Evolutionary conservation across 2,797 vertebrate species (phyloP).

Genomic region (Phoebastria nigripes): DNA sequence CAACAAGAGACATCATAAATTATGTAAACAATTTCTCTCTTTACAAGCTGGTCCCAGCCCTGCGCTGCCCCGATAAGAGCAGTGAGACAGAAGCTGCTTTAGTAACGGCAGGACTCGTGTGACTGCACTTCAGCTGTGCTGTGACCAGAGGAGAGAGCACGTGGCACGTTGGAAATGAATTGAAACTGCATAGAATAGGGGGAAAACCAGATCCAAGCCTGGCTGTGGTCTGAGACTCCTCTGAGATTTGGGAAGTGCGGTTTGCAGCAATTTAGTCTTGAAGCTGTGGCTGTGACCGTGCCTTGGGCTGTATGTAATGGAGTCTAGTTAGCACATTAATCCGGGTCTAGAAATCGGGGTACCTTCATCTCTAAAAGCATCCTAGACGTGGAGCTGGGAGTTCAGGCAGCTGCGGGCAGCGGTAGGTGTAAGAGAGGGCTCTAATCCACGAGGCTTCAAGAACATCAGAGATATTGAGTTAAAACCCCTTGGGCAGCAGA

Average conservation of each 20-base stretch:
- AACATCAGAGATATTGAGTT: neutral
- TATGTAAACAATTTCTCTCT: neutral
- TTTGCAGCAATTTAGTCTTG: neutral
- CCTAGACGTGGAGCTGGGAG: accelerated
- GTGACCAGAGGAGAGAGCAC: neutral
- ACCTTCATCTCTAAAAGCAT: neutral
- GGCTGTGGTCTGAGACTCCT: neutral
- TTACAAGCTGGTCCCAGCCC: neutral
- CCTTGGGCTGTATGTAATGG: accelerated
- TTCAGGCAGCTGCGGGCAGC: neutral
- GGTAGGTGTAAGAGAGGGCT: neutral
- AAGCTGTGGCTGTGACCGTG: neutral
- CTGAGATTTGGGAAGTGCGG: neutral
- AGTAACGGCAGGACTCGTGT: neutral
- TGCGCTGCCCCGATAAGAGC: neutral
- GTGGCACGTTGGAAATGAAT: neutral
- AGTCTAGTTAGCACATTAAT: neutral
- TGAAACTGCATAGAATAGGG: neutral
- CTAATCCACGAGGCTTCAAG: neutral
- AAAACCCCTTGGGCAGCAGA: neutral
- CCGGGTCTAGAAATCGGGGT: neutral
- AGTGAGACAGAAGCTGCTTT: neutral
- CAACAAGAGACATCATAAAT: neutral
- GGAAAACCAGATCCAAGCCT: neutral
- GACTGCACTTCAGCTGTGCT: neutral